phyloP scores from a whole-genome alignment of 2,113 vertebrate genomes.

The Indicator indicator region DNA sequence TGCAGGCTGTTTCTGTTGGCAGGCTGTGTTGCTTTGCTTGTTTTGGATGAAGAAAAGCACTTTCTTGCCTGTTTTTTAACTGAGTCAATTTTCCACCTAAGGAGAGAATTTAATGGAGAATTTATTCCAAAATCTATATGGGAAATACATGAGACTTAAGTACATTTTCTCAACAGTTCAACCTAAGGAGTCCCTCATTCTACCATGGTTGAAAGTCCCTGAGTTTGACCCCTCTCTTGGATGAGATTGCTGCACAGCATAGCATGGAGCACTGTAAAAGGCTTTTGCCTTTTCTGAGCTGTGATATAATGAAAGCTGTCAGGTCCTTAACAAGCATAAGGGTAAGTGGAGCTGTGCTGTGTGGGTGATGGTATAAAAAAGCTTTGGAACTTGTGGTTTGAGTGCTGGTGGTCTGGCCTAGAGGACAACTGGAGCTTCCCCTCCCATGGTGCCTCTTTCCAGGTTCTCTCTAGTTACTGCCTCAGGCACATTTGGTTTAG shows the following conservation, averaged over 20 bases:
- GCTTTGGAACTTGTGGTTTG: background rate
- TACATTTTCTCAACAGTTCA: background rate
- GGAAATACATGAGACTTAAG: background rate
- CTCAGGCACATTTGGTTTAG: accelerated
- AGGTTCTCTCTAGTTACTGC: background rate
- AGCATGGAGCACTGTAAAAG: background rate
- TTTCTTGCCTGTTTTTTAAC: background rate
- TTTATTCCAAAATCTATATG: background rate
- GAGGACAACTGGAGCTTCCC: background rate
- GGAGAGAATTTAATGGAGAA: background rate
- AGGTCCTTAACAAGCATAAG: background rate
- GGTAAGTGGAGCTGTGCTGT: background rate
- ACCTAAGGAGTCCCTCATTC: background rate
- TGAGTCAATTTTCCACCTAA: background rate
- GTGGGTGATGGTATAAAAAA: no score
- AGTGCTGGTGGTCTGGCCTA: background rate
- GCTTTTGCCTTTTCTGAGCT: background rate
- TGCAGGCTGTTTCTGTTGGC: background rate
- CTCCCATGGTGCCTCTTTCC: background rate
- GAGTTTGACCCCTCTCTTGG: background rate
- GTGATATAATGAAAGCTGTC: background rate
- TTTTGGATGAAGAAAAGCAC: background rate
- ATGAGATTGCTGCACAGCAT: accelerated
- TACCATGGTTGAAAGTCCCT: background rate
- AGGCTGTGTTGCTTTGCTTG: background rate